These are phyloP conservation scores for Rhinoderma darwinii DNA, from an alignment of 2,113 vertebrate species.

Conservation along the genomic window DNA sequence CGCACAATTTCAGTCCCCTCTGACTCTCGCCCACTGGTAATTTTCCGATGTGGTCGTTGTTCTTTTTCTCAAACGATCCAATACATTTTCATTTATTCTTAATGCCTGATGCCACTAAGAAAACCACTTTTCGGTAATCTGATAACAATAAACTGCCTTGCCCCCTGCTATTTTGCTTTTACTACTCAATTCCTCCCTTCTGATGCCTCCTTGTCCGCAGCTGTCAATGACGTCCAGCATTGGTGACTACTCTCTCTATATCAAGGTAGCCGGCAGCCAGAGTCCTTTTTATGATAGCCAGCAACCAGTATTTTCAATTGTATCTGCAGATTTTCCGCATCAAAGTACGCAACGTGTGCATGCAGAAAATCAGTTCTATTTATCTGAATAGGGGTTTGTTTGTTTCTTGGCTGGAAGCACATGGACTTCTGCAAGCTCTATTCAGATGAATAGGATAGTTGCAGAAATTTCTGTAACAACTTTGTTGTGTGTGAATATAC, in stretches of 20 bases:
- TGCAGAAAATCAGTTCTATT: no score
- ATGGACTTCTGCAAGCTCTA: no score
- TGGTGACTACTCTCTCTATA: not conserved
- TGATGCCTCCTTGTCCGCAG: not conserved
- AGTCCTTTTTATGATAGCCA: not conserved
- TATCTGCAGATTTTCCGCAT: no score
- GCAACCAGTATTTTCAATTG: not conserved
- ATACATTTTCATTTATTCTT: not conserved
- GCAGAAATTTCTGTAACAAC: no score
- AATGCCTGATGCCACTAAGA: not conserved
- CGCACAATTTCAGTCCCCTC: conserved; percentile 17
- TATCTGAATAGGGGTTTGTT: no score
- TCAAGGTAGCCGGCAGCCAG: not conserved
- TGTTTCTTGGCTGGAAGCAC: no score
- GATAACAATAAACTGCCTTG: not conserved
- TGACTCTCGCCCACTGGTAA: conserved; percentile 18
- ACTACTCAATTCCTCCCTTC: not conserved
- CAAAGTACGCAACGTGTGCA: no score
- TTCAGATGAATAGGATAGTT: no score
- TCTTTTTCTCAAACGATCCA: not conserved
- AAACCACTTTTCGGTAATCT: not conserved
- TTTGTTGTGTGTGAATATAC: no score
- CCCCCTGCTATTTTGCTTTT: not conserved
- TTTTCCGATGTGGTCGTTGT: not conserved
- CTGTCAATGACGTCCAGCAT: not conserved